phyloP scores from a whole-genome alignment of 2,797 vertebrate species.

The Sphaeramia orbicularis region DNA sequence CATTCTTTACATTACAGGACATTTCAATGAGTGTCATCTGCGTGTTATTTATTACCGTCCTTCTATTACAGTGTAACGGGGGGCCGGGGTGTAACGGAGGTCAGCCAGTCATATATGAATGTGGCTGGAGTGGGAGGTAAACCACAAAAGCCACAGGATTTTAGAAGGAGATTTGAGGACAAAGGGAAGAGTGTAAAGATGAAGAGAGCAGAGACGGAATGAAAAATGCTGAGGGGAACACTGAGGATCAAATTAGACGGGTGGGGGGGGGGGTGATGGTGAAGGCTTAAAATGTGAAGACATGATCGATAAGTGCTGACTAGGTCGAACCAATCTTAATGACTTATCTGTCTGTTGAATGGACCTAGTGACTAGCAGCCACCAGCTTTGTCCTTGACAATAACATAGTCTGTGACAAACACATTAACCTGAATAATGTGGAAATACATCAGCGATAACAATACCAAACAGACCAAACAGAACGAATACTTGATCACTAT shows the following conservation, averaged over 20 bases:
- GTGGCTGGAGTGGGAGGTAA: constrained; percentile 20
- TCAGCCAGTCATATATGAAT: constrained; percentile 49
- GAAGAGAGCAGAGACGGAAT: background rate
- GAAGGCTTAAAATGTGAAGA: constrained; percentile 10
- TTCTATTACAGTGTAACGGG: constrained; percentile 67
- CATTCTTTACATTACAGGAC: constrained; percentile 62
- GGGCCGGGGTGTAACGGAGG: constrained; percentile 51
- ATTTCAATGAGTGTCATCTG: constrained; percentile 63
- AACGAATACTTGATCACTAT: constrained; percentile 2
- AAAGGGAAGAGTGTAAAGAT: constrained; percentile 7
- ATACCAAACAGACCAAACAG: constrained; percentile 11
- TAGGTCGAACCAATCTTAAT: constrained; percentile 47
- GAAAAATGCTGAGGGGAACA: too few relatives aligned
- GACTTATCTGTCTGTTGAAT: constrained; percentile 51
- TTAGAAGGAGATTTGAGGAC: constrained; percentile 44
- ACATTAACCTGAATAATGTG: constrained; percentile 51
- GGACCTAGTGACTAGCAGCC: constrained; percentile 46
- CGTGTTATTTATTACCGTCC: constrained; percentile 58
- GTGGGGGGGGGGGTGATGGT: too few relatives aligned
- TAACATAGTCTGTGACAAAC: constrained; percentile 38
- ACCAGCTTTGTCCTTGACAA: constrained; percentile 70
- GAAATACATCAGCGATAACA: background rate
- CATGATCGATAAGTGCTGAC: constrained; percentile 61
- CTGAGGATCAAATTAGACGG: background rate
- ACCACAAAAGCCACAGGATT: constrained; percentile 26